phyloP scores from a whole-genome alignment of 2,113 vertebrate genomes.

The Platanista minor region DNA sequence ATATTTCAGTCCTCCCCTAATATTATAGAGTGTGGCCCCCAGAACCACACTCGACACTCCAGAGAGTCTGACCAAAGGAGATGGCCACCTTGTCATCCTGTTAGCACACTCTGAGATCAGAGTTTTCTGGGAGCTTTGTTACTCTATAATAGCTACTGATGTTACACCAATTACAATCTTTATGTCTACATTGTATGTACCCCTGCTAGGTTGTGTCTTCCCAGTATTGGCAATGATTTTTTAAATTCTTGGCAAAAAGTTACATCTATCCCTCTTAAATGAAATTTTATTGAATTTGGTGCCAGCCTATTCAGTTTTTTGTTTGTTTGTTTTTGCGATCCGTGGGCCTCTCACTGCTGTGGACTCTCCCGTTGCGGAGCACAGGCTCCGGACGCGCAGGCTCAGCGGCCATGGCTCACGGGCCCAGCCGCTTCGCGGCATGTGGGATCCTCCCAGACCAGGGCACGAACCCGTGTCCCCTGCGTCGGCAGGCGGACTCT shows the following conservation, averaged over 20 bases:
- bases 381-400: no score
- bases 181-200: not conserved
- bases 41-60: not conserved
- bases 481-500: no score
- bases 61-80: not conserved
- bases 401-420: no score
- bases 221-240: not conserved
- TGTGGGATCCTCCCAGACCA: no score
- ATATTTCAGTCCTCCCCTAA: not conserved
- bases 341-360: no score
- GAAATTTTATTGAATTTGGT: not conserved
- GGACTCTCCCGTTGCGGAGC: no score
- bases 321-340: not conserved
- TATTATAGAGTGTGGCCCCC: no score
- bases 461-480: no score
- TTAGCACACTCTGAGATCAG: not conserved
- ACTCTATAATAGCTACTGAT: not conserved
- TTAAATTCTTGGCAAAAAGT: constrained; percentile 8
- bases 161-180: not conserved
- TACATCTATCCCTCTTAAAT: not conserved
- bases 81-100: not conserved
- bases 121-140: not conserved
- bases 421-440: no score
- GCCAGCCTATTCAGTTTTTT: not conserved
- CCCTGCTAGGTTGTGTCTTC: not conserved